phyloP scores from a whole-genome alignment of 2,888 invertebrate genomes.

The Diplolepis rosae region DNA sequence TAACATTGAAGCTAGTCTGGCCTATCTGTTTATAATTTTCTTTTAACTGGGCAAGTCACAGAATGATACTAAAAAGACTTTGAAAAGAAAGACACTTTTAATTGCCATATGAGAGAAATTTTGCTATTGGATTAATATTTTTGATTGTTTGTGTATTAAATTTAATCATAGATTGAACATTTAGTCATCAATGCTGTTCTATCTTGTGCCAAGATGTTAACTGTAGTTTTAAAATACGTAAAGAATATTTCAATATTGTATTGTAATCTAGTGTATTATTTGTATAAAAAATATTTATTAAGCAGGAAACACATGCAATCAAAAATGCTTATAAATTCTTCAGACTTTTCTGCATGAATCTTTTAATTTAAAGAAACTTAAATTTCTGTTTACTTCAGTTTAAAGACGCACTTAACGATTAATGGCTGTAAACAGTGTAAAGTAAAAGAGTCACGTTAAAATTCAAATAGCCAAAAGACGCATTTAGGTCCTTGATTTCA shows the following conservation, averaged over 20 bases:
- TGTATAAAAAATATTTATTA: background rate
- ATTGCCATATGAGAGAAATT: no score
- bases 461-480: no score
- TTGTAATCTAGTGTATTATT: conserved; percentile 21
- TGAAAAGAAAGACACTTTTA: no score
- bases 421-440: background rate
- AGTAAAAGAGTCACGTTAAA: no score
- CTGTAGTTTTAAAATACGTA: background rate
- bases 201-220: background rate
- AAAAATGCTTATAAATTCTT: background rate
- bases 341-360: no score
- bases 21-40: background rate
- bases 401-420: background rate
- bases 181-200: background rate
- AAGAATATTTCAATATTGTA: background rate
- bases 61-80: no score
- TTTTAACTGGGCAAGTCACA: background rate
- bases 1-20: conserved; percentile 12
- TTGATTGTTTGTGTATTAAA: conserved; percentile 7
- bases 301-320: background rate
- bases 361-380: no score
- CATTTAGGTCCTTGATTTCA: background rate
- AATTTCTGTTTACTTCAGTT: background rate
- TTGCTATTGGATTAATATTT: background rate
- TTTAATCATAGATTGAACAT: background rate